Evolutionary conservation across 2,888 invertebrate species (phyloP), one percentile per base, ranked within the genome.

Genomic region (Panzeria rudis): DNA sequence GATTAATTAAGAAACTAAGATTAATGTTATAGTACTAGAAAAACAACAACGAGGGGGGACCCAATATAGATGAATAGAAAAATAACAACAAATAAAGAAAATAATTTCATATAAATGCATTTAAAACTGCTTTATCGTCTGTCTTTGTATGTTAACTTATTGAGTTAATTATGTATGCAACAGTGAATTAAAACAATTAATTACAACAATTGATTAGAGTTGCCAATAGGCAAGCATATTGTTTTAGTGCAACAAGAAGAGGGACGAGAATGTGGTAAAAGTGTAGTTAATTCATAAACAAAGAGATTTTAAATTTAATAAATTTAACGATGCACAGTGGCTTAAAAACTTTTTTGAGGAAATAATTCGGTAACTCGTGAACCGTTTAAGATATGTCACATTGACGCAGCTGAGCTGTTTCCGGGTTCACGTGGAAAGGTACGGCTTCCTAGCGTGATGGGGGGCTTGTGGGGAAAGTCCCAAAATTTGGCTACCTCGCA

Each of bases 1-100:
- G 72, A 73, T 81, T 73, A 84, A 77, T 81, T 81, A 77, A 69
- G 20, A 50, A 61, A 84, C 68, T 66, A 23, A 20, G 71, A 76
- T 72, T 62, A 59, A 17, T 71, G 69, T 13, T 23, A 68, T 35
- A 68, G 11, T 32, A 35, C 17, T n/a, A 72, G 1, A 13, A 54
- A 8, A 20, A 50, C 47, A 50, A 20, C 17, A 15, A 32, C n/a
- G 61, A 38, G 2, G 44, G 15, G 2, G 54, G 15, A 25, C 59
- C 32, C 17, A 59, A 32, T 41, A 23, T 11, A 29, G 32, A 64
- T 8, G 25, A 54, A 25, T 6, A 32, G 38, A 71, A 44, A n/a
- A 38, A 59, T 32, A n/a, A 32, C 47, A 75, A 44, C 9, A 47
- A 56, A 35, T 59, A 13, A 71, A 50, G 25, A 41, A 59, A 17